Conservation (phyloP, 2,888 invertebrate species). For the Ametastegia equiseti region DNA sequence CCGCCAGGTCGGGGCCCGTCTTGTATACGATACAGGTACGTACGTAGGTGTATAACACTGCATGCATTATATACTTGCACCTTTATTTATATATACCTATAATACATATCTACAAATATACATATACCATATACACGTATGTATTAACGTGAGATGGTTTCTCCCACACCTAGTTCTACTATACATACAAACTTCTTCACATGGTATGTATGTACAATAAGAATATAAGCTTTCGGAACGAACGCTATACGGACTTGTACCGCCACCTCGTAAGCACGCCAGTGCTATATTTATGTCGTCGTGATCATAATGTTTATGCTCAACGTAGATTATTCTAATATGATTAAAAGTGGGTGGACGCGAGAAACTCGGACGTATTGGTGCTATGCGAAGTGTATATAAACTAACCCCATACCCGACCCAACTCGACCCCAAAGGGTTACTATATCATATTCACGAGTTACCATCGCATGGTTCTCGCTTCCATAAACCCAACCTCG, state of each 20-base stretch:
- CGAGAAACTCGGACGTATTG: constrained; percentile 56
- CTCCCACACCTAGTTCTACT: constrained; percentile 41
- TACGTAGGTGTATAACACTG: constrained; percentile 24
- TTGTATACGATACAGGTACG: constrained; percentile 56
- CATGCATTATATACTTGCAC: background rate
- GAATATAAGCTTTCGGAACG: background rate
- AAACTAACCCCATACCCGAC: background rate
- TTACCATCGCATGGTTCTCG: background rate
- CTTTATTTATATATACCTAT: background rate
- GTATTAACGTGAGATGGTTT: background rate
- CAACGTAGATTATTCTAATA: constrained; percentile 61
- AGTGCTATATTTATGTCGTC: constrained; percentile 64
- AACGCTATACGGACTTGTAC: background rate
- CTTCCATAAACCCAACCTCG: background rate
- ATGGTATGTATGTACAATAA: background rate
- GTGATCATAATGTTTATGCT: constrained; percentile 67
- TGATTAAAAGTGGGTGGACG: constrained; percentile 64
- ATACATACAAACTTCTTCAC: background rate
- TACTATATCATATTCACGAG: background rate
- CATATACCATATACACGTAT: background rate
- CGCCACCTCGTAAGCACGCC: constrained; percentile 54
- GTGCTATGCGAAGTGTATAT: constrained; percentile 44
- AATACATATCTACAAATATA: background rate
- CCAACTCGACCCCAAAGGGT: background rate
- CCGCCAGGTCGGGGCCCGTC: constrained; percentile 21